A percentile compares a stretch with the other conserved stretches of the same genome.
Evolutionary conservation across 2,113 vertebrate genomes (phyloP).

Genomic region (Parus major): DNA sequence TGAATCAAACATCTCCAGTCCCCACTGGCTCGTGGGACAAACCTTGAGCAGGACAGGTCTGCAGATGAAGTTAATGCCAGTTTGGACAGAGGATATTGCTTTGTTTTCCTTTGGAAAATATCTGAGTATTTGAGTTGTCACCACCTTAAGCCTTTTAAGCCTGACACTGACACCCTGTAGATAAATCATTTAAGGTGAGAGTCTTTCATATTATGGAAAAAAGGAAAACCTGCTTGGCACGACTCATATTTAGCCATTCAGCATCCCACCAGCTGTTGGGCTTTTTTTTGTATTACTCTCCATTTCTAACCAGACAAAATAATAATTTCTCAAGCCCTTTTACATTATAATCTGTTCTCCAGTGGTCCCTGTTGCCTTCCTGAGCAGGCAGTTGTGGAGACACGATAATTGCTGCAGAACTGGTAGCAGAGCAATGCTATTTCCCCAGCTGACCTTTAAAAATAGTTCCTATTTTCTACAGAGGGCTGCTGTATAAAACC

Average conservation of each 20-base stretch:
- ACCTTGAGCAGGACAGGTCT: not conserved
- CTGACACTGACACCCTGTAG: not conserved
- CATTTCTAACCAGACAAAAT: not conserved
- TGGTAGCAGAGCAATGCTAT: not conserved
- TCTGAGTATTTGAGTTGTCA: not conserved
- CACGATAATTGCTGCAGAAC: not conserved
- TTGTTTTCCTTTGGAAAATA: not conserved
- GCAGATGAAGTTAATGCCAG: not conserved
- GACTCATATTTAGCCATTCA: not conserved
- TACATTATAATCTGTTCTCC: not conserved
- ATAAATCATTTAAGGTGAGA: not conserved
- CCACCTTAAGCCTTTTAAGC: not conserved
- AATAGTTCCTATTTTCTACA: not conserved
- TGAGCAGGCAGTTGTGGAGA: not conserved
- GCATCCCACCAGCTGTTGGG: not conserved
- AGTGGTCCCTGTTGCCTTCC: not conserved
- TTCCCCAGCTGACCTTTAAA: slow-evolving; percentile 42
- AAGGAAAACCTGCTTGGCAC: not conserved
- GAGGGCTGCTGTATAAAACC: not conserved
- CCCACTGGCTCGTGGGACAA: not conserved
- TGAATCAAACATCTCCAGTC: not conserved
- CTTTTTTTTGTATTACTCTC: not conserved
- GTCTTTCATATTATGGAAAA: not conserved
- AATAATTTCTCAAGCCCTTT: not conserved
- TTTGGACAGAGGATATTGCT: not conserved